Evolutionary conservation across 1,140 invertebrate species (phyloP).

Genomic region (Caenorhabditis inopinata): DNA sequence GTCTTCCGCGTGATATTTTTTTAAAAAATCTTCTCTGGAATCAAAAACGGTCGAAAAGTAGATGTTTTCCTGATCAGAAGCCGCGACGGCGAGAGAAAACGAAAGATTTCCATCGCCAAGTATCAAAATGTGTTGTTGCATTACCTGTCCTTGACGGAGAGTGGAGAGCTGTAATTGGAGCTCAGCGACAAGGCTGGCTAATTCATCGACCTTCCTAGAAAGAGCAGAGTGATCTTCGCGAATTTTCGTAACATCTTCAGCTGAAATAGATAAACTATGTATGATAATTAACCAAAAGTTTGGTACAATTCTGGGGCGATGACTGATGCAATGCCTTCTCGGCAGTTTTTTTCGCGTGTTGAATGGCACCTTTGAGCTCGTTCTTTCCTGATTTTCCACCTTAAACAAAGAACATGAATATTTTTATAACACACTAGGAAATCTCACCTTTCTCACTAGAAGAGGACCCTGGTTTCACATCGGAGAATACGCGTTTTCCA

Average conservation of each 20-base stretch:
- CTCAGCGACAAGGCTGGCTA: background rate
- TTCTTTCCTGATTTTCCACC: conserved; percentile 8
- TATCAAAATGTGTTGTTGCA: conserved; percentile 43
- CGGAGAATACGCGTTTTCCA: conserved; percentile 46
- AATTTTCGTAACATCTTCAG: background rate
- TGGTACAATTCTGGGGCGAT: too few species aligned
- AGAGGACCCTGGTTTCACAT: conserved; percentile 24
- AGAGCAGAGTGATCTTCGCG: background rate
- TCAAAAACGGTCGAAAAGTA: conserved; percentile 55
- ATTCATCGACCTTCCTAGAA: background rate
- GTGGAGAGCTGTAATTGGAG: background rate
- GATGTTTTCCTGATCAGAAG: background rate
- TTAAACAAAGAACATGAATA: background rate
- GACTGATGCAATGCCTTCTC: conserved; percentile 30
- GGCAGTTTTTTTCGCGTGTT: conserved; percentile 19
- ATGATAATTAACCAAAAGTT: too few species aligned
- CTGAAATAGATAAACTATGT: background rate
- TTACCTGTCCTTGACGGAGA: conserved; percentile 17
- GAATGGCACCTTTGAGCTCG: conserved; percentile 27
- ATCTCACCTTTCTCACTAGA: background rate
- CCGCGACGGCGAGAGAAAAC: conserved; percentile 50
- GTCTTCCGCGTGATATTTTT: conserved; percentile 45
- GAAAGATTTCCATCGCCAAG: conserved; percentile 60
- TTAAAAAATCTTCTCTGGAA: conserved; percentile 47
- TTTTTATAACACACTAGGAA: background rate